A percentile compares a stretch with the other conserved stretches of the same genome.
phyloP scores from a whole-genome alignment of 2,888 invertebrate species.

The Ferrisia virgata region DNA sequence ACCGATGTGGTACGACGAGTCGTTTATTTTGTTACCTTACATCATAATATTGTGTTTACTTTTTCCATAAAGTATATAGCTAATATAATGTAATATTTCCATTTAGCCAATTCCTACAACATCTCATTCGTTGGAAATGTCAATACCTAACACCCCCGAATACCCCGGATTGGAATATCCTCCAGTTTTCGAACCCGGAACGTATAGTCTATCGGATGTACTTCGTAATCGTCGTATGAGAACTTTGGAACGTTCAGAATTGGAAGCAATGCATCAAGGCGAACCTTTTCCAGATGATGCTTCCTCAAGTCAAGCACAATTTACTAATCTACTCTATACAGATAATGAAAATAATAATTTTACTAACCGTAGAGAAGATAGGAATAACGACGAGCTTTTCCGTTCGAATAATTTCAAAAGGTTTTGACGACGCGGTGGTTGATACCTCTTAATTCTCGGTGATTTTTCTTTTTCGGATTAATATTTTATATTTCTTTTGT shows the following conservation, averaged over 20 bases:
- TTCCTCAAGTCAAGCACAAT: background rate
- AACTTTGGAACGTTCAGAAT: slow-evolving; percentile 12
- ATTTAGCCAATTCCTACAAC: slow-evolving; percentile 3
- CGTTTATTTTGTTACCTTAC: background rate
- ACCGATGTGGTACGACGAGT: background rate
- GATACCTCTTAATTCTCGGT: background rate
- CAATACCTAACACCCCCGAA: slow-evolving; percentile 35
- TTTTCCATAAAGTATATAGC: too few species aligned
- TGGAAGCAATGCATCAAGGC: background rate
- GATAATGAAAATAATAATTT: slow-evolving; percentile 12
- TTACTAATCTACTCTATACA: background rate
- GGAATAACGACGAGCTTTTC: background rate
- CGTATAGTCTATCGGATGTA: slow-evolving; percentile 64
- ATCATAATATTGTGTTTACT: background rate
- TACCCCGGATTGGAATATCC: slow-evolving; percentile 66
- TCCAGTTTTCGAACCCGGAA: slow-evolving; percentile 80
- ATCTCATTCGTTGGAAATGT: background rate
- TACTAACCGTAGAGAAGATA: background rate
- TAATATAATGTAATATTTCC: background rate
- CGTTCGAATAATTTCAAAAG: slow-evolving; percentile 1
- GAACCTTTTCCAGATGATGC: background rate
- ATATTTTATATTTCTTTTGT: background rate
- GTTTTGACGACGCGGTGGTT: background rate
- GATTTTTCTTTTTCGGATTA: background rate
- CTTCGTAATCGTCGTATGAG: slow-evolving; percentile 35